These are phyloP conservation scores for Xenopus borealis DNA, from an alignment of 2,113 vertebrate species.

Conservation along the genomic window DNA sequence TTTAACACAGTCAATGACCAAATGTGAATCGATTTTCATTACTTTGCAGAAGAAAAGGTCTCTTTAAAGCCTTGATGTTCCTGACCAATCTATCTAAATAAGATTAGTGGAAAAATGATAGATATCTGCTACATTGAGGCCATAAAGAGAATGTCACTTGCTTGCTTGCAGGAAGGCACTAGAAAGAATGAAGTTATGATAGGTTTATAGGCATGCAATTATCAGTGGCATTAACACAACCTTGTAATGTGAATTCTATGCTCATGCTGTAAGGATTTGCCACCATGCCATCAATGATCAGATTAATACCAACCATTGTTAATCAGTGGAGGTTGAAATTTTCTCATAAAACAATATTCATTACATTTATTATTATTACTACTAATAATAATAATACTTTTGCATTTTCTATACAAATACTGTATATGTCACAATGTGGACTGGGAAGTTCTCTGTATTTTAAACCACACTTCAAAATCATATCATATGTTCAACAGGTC, in stretches of 20 bases:
- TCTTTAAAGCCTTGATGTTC: not conserved
- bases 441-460: too few species aligned
- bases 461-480: too few species aligned
- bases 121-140: slow-evolving; percentile 1
- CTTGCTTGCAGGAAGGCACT: slow-evolving; percentile 14
- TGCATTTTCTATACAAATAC: too few species aligned
- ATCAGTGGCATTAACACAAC: slow-evolving; percentile 6
- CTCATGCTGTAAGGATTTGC: not conserved
- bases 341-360: too few species aligned
- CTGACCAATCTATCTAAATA: slow-evolving; percentile 14
- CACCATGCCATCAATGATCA: not conserved
- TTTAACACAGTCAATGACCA: not conserved
- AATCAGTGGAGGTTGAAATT: not conserved
- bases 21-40: not conserved
- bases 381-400: too few species aligned
- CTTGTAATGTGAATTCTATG: slow-evolving; percentile 1
- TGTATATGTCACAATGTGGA: too few species aligned
- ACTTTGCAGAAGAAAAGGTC: not conserved
- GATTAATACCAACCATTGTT: not conserved
- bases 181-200: slow-evolving; percentile 6
- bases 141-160: slow-evolving; percentile 4
- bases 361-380: too few species aligned
- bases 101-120: slow-evolving; percentile 12
- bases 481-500: too few species aligned
- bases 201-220: slow-evolving; percentile 9